phyloP scores from a whole-genome alignment of 2,888 invertebrate species.

The Lampropteryx suffumata region DNA sequence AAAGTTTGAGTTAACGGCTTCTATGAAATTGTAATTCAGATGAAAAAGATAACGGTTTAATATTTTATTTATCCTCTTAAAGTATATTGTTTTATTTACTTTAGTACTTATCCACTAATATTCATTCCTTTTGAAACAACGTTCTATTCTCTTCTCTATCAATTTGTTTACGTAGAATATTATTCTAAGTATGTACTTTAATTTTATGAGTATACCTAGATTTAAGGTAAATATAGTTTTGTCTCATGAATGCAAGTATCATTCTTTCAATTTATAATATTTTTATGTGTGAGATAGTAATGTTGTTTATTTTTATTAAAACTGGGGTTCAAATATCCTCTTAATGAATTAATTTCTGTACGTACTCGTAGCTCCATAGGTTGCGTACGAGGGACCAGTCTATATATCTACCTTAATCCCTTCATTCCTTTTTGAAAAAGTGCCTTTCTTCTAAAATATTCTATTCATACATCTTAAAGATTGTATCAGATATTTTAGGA shows the following conservation, averaged over 20 bases:
- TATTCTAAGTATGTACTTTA: constrained; percentile 8
- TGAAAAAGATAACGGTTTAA: constrained; percentile 6
- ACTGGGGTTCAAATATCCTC: too few species aligned
- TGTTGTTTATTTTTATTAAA: too few species aligned
- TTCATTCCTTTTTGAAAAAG: constrained; percentile 47
- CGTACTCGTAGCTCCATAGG: too few species aligned
- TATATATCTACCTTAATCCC: neutral
- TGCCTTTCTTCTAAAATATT: constrained; percentile 48
- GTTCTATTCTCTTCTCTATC: constrained; percentile 15
- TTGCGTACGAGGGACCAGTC: too few species aligned
- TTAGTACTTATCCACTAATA: constrained; percentile 2
- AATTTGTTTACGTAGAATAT: constrained; percentile 3
- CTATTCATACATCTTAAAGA: constrained; percentile 25
- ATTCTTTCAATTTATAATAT: too few species aligned
- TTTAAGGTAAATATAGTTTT: neutral
- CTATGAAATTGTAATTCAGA: constrained; percentile 25
- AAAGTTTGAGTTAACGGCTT: constrained; percentile 52
- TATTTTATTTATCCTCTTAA: constrained; percentile 10
- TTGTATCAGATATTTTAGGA: constrained; percentile 18
- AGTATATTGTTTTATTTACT: neutral
- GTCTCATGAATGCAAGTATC: too few species aligned
- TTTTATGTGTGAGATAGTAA: too few species aligned
- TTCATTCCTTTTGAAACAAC: constrained; percentile 30
- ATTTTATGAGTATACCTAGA: constrained; percentile 23
- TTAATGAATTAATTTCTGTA: too few species aligned